phyloP scores from a whole-genome alignment of 2,888 invertebrate genomes.

The Thera obeliscata region DNA sequence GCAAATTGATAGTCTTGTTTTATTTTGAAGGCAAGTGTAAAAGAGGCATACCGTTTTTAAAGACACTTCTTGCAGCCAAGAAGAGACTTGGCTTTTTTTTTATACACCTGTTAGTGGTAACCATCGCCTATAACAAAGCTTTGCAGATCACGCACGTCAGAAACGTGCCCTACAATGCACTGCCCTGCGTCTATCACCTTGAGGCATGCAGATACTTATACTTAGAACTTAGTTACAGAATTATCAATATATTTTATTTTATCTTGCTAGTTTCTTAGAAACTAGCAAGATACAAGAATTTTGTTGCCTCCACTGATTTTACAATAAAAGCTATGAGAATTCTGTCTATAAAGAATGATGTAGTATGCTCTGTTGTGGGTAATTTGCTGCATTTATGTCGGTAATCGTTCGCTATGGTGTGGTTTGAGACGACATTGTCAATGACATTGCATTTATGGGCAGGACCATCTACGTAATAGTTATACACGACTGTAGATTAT shows the following conservation, averaged over 20 bases:
- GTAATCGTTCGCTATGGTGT: conserved; percentile 19
- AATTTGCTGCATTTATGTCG: conserved; percentile 23
- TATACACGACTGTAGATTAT: conserved; percentile 10
- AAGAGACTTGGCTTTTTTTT: too few species aligned
- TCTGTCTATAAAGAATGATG: conserved; percentile 11
- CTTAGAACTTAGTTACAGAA: background rate
- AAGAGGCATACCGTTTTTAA: too few species aligned
- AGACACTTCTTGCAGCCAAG: too few species aligned
- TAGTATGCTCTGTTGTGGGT: conserved; percentile 13
- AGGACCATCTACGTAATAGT: conserved; percentile 18
- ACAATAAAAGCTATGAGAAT: background rate
- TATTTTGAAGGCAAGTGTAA: too few species aligned
- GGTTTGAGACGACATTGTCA: conserved; percentile 24
- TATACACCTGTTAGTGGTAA: too few species aligned
- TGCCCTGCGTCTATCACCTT: too few species aligned
- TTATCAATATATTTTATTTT: background rate
- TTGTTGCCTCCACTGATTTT: background rate
- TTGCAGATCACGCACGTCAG: too few species aligned
- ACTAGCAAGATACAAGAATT: background rate
- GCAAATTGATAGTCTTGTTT: too few species aligned
- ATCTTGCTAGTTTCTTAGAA: too few species aligned
- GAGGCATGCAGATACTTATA: too few species aligned
- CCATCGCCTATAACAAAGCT: too few species aligned
- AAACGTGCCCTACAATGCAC: too few species aligned
- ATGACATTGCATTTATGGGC: conserved; percentile 27